phyloP scores from a whole-genome alignment of 2,113 vertebrate genomes.

The Ammospiza caudacuta region DNA sequence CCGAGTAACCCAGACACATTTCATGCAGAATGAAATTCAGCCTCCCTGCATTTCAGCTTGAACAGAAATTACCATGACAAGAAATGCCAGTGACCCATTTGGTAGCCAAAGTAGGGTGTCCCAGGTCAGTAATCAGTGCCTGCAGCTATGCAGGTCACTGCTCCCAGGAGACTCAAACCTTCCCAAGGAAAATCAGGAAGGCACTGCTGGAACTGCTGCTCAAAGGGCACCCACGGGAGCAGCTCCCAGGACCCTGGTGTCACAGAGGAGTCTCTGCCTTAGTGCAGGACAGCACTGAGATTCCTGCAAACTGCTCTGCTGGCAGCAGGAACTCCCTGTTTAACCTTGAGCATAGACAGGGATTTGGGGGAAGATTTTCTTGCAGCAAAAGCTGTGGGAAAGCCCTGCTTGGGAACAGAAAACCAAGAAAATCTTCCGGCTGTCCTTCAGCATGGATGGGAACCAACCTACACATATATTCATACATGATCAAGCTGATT shows the following conservation, averaged over 20 bases:
- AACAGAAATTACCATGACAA: slow-evolving; percentile 56
- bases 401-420: neutral
- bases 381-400: neutral
- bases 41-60: neutral
- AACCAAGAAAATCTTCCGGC: neutral
- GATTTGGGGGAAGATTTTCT: neutral
- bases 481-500: neutral
- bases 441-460: neutral
- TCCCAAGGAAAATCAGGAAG: neutral
- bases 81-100: slow-evolving; percentile 50
- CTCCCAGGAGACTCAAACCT: neutral
- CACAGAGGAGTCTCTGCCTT: neutral
- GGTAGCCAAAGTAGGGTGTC: slow-evolving; percentile 42
- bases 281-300: too few species aligned
- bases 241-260: neutral
- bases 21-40: neutral
- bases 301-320: neutral
- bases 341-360: neutral
- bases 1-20: neutral
- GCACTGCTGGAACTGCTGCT: neutral
- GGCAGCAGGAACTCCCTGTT: neutral
- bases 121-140: neutral
- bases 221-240: neutral
- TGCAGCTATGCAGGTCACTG: slow-evolving; percentile 35
- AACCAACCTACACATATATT: neutral